Evolutionary conservation across 2,797 vertebrate genomes (phyloP), one percentile per base, ranked within the genome.

Genomic region (Pyrrhura leucotis): DNA sequence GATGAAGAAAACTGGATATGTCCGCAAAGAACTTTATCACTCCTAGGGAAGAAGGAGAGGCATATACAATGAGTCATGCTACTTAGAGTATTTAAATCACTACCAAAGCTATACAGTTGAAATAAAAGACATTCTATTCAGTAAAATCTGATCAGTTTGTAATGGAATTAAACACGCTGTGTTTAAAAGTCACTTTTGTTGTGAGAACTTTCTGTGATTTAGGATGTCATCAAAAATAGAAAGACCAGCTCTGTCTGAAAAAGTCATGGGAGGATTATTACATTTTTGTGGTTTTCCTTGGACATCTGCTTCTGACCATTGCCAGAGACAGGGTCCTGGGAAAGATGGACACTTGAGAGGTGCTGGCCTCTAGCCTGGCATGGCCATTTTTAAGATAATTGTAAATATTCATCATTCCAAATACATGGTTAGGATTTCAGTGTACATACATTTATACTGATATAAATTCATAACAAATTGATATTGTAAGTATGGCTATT

Each of bases 21-120:
- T 99, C 98, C 3, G 98, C 98, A 20, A 89, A 96, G 26, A 98
- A 98, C 25, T 61, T 97, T 69, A 99, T 73, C 45, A 99, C 98
- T 68, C 99, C 99, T 99, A 94, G 37, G 61, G 39, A 75, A 62
- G n/a, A 23, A 68, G 15, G 3, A 68, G 21, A 62, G 23, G 21
- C 12, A 22, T 8, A 28, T 20, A 42, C 8, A 16, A 3, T 28
- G 16, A 40, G 10, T 65, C 47, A 37, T 23, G 53, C 18, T 50
- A 18, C 21, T 35, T 53, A 9, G 61, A 72, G 50, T 66, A 6
- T 9, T 44, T 89, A 42, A 87, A 87, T 28, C 14, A 45, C 33
- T 12, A 39, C 7, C 7, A 44, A 67, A 77, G 33, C 28, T 37
- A 23, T 19, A 44, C 8, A 58, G 10, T 45, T 23, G 73, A 71